phyloP scores from a whole-genome alignment of 2,888 invertebrate species.

The Hydroisotoma schaefferi region DNA sequence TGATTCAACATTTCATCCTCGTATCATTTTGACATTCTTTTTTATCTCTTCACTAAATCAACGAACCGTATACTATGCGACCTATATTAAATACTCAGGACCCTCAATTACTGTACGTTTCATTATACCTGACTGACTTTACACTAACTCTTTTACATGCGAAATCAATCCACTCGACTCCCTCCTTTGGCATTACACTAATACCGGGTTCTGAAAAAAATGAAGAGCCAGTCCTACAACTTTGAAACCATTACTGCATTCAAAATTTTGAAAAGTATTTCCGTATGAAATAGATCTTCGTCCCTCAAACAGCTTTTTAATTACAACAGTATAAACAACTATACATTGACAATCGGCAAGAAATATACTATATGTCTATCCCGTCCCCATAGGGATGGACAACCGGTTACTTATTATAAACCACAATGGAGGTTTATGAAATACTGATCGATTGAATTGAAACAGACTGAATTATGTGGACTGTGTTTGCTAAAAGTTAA shows the following conservation, averaged over 20 bases:
- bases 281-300: too few species aligned
- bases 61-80: neutral
- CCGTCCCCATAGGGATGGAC: neutral
- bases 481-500: constrained; percentile 37
- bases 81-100: constrained; percentile 5
- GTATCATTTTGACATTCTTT: neutral
- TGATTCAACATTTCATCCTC: neutral
- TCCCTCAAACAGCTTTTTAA: too few species aligned
- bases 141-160: neutral
- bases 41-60: too few species aligned
- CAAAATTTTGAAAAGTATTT: neutral
- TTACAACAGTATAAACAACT: too few species aligned
- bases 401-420: neutral
- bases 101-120: neutral
- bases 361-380: too few species aligned
- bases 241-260: neutral
- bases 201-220: neutral
- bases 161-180: too few species aligned
- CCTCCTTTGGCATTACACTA: too few species aligned
- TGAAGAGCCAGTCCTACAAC: too few species aligned
- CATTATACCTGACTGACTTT: constrained; percentile 4
- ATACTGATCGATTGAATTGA: constrained; percentile 20
- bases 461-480: constrained; percentile 19
- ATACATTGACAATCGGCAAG: too few species aligned
- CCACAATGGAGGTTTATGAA: constrained; percentile 19